A percentile compares a stretch with the other conserved stretches of the same genome.
Evolutionary conservation across 2,113 vertebrate species (phyloP).

Genomic region (Xiphophorus maculatus): DNA sequence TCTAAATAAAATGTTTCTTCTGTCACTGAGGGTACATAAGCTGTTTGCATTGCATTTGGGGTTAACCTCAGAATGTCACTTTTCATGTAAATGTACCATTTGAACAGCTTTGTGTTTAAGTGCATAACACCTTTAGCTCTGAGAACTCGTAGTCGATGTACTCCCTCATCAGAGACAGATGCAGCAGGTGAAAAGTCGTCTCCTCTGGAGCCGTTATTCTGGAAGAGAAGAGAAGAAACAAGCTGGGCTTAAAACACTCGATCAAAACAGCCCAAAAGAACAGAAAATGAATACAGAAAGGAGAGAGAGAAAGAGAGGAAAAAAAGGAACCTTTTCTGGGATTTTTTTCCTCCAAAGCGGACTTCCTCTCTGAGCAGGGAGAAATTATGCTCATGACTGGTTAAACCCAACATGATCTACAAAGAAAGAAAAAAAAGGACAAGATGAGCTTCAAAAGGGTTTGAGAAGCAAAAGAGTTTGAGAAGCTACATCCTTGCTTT

Average conservation of each 20-base stretch:
- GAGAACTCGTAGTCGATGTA: conserved; percentile 99
- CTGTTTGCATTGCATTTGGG: too few species aligned
- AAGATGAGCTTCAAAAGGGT: background rate
- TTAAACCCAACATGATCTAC: conserved; percentile 98
- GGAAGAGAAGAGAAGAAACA: conserved; percentile 38
- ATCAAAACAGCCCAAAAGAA: background rate
- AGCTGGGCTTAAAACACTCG: background rate
- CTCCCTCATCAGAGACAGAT: conserved; percentile 98
- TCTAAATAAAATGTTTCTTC: too few species aligned
- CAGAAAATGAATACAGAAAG: background rate
- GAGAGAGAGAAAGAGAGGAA: too few species aligned
- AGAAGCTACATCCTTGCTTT: background rate
- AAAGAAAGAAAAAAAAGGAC: conserved; percentile 22
- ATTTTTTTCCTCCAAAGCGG: conserved; percentile 96
- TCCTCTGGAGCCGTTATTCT: conserved; percentile 97
- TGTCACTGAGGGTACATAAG: too few species aligned
- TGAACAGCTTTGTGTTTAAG: conserved; percentile 60
- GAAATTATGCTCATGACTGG: conserved; percentile 96
- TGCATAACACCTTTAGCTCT: conserved; percentile 81
- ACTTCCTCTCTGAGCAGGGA: conserved; percentile 98
- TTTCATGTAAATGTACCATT: background rate
- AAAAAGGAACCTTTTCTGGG: conserved; percentile 86
- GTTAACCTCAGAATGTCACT: background rate
- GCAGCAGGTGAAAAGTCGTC: conserved; percentile 97
- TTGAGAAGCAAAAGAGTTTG: background rate